phyloP scores from a whole-genome alignment of 2,797 vertebrate genomes.

The Lerista edwardsae region DNA sequence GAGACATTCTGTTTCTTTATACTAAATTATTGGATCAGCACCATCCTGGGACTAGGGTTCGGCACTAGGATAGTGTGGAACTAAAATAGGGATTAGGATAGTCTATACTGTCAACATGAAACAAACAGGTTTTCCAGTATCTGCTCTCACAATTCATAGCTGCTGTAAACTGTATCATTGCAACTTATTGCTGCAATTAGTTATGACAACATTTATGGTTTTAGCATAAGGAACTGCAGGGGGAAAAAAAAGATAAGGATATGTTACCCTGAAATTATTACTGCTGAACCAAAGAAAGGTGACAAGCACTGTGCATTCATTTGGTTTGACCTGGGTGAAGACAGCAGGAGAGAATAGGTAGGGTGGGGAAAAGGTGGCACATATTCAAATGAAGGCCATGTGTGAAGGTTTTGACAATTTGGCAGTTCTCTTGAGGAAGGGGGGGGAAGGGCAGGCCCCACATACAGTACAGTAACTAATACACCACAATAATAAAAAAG shows the following conservation, averaged over 20 bases:
- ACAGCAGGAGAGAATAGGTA: background rate
- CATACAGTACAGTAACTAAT: background rate
- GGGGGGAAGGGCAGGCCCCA: background rate
- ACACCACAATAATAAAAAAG: background rate
- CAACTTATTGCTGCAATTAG: constrained; percentile 10
- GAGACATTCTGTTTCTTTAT: background rate
- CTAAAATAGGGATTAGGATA: too few relatives aligned
- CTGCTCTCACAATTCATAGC: background rate
- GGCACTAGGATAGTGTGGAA: too few relatives aligned
- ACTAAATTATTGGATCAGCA: background rate
- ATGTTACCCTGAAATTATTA: background rate
- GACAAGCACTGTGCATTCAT: background rate
- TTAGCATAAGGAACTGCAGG: background rate
- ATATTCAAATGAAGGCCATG: background rate
- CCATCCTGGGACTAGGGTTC: background rate
- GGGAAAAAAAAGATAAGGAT: background rate
- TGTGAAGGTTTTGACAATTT: background rate
- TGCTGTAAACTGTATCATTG: background rate
- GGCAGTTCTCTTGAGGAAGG: background rate
- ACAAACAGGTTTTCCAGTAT: background rate
- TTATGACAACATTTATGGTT: constrained; percentile 13
- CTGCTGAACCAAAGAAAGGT: background rate
- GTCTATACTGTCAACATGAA: background rate
- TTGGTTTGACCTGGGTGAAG: background rate
- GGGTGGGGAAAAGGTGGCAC: background rate